Evolutionary conservation across 1,140 invertebrate genomes (phyloP).

Genomic region (Ceratosolen solmsi): DNA sequence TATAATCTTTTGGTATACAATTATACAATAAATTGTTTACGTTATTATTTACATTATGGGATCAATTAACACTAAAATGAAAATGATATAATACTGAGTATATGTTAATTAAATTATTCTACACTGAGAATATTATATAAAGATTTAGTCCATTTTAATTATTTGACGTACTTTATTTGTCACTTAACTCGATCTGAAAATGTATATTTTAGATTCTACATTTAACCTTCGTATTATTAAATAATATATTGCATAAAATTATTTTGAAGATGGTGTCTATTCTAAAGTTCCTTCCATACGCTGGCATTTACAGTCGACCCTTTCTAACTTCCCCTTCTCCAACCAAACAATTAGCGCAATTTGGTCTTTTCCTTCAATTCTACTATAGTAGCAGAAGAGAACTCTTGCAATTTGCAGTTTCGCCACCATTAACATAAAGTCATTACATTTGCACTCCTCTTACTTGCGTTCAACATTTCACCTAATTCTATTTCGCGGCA

Average conservation of each 20-base stretch:
- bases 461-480: not conserved
- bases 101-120: no score
- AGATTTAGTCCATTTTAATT: not conserved
- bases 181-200: no score
- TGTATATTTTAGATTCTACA: no score
- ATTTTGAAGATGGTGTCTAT: not conserved
- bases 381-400: not conserved
- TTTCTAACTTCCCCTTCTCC: not conserved
- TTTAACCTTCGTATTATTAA: no score
- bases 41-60: no score
- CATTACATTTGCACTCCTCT: conserved; percentile 9
- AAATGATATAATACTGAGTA: no score
- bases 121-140: not conserved
- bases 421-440: conserved; percentile 1
- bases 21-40: no score
- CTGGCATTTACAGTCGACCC: not conserved
- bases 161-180: no score
- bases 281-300: not conserved
- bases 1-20: no score
- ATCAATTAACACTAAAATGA: no score
- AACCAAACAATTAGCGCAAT: not conserved
- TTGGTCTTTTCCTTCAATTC: not conserved
- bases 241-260: no score
- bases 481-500: not conserved
- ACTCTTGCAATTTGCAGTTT: conserved; percentile 3